These are phyloP conservation scores for Pyrrhosoma nymphula DNA, from an alignment of 2,888 invertebrate species.

Conservation along the genomic window DNA sequence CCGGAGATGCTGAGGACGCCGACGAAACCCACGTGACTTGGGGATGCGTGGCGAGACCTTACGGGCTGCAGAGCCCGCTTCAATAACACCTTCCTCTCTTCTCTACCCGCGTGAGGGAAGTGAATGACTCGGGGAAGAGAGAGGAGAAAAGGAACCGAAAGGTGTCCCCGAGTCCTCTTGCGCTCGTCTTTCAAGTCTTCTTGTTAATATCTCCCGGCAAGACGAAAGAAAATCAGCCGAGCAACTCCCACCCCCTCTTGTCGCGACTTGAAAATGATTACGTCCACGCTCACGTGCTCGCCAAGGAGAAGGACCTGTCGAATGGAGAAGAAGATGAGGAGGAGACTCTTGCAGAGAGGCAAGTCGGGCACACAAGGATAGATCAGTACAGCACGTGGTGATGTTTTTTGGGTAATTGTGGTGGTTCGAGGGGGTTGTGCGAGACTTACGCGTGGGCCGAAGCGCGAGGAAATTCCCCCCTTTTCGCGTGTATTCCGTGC, in stretches of 20 bases:
- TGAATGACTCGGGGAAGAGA: background rate
- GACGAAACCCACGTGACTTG: conserved; percentile 62
- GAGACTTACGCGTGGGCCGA: too few relatives aligned
- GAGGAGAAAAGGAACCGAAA: background rate
- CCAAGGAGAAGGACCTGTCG: background rate
- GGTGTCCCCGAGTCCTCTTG: background rate
- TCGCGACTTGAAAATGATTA: too few relatives aligned
- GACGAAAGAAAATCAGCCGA: too few relatives aligned
- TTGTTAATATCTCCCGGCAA: too few relatives aligned
- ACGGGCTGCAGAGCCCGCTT: background rate
- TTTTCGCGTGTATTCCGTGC: too few relatives aligned
- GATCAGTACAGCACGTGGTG: too few relatives aligned
- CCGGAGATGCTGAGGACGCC: conserved; percentile 58
- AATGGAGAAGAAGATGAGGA: background rate
- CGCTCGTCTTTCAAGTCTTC: too few relatives aligned
- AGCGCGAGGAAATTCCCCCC: background rate
- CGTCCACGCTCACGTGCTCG: background rate
- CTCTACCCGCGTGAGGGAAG: background rate
- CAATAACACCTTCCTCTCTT: background rate
- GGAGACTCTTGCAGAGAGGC: background rate
- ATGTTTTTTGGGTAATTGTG: too few relatives aligned
- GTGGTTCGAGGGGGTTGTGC: too few relatives aligned
- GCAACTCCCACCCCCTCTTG: too few relatives aligned
- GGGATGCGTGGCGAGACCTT: conserved; percentile 51
- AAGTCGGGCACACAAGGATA: too few relatives aligned